Evolutionary conservation across 37 sponge, comb jelly and placozoan genomes (phyloP), one percentile per base, ranked within the genome.

Genomic region (Tethya wilhelma): DNA sequence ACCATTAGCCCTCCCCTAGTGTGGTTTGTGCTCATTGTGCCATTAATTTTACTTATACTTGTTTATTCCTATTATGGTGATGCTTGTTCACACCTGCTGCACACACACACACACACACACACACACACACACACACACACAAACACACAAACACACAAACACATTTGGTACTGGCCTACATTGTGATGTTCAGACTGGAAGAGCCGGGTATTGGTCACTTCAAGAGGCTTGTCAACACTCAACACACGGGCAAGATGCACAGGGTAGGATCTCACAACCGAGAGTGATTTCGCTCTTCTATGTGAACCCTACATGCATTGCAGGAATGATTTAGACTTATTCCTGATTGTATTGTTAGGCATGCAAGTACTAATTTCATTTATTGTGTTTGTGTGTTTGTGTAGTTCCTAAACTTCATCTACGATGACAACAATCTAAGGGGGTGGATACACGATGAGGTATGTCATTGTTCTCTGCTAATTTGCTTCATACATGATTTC

Each of bases 361-460:
- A n/a, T n/a, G n/a, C n/a, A n/a, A n/a, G n/a, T n/a, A n/a, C n/a
- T n/a, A n/a, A n/a, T 14, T 44, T 66, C 36, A 58, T 60, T 60
- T 17, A 17, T 23, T 34, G 41, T 31, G 23, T 79, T 40, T 5
- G 20, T 41, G 34, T 30, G 11, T 85, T 23, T 56, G 29, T 85
- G 37, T 58, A 94, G 95, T 88, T 94, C 44, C 62, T 94, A 41
- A 80, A n/a, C 0, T 91, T 88, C 70, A 6, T 87, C 28, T 79
- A 85, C 44, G 68, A 80, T 71, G 84, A 90, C 38, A 59, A 56
- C 14, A 86, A 84, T 55, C 40, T 95, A 30, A 79, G 79, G 23
- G 88, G 84, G 0, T 95, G 93, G 95, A 86, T 95, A 40, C 28
- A 57, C 12, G 70, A 80, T 85, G 90, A 95, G 86, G 95, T 95